Evolutionary conservation across 2,888 invertebrate genomes (phyloP), one percentile per base, ranked within the genome.

Genomic region (Unio delphinus): DNA sequence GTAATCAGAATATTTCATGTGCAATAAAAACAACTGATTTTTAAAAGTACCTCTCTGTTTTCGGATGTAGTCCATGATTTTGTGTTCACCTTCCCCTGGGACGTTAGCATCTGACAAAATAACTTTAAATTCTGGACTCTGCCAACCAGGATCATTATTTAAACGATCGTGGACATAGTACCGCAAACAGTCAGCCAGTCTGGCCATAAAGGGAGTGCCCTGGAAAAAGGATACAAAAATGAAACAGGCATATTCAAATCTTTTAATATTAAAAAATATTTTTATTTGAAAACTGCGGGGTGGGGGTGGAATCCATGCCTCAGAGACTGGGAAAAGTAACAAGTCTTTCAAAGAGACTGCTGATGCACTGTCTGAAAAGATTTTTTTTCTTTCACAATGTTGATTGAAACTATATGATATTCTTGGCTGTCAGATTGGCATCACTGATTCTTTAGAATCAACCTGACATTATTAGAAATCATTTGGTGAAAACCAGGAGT

Each of bases 31-130:
- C 34, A 18, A 4, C 4, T 58, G 58, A 65, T 65, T 26, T 11
- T 11, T 56, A 18, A n/a, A 76, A 70, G 85, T 89, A 94, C 95
- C 94, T 90, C 98, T 93, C 91, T 98, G 99, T 84, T 94, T 94
- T n/a, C 99, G 93, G 82, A 99, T 97, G 89, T 94, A 99, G 91
- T 99, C 99, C 99, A 99, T 99, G 82, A 99, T 99, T 92, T 99
- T 99, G 90, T 99, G 99, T 90, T 99, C 99, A 0, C 99, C 90
- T 72, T 90, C 90, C 5, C 90, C 90, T 0, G 90, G 90, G 7
- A 96, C 98, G 90, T 98, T 99, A 1, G 99, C 99, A 90, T 99
- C 99, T 3, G 99, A 99, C n/a, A 99, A 92, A 84, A 99, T 96
- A 54, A 92, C 91, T 91, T 97, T 97, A 75, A 99, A 93, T 3